phyloP scores from a whole-genome alignment of 1,140 invertebrate genomes.

The Cherax quadricarinatus region DNA sequence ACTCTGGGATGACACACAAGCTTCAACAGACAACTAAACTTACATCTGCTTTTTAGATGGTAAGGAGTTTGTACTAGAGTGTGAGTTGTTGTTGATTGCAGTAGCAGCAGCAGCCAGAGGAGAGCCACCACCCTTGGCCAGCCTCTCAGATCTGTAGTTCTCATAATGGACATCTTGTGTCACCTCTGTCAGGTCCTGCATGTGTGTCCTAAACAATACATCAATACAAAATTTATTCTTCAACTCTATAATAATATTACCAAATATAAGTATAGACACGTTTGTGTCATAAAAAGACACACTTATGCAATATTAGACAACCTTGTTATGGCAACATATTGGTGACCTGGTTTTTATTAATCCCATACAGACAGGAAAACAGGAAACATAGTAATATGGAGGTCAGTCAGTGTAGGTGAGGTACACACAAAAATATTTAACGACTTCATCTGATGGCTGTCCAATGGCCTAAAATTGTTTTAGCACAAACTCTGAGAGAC shows the following conservation, averaged over 20 bases:
- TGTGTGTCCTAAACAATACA: constrained; percentile 76
- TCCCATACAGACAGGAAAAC: too few relatives aligned
- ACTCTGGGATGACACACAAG: background rate
- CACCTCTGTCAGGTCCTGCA: constrained; percentile 80
- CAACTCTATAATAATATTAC: background rate
- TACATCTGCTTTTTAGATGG: constrained; percentile 45
- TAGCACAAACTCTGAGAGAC: too few relatives aligned
- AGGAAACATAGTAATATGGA: too few relatives aligned
- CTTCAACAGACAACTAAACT: background rate
- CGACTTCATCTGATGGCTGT: too few relatives aligned
- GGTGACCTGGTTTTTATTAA: too few relatives aligned
- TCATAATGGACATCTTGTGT: constrained; percentile 81
- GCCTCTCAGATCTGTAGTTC: constrained; percentile 78
- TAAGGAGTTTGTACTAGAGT: constrained; percentile 35
- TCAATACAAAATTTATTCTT: background rate
- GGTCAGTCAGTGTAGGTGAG: too few relatives aligned
- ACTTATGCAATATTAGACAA: too few relatives aligned
- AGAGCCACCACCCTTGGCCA: constrained; percentile 73
- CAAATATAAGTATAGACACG: too few relatives aligned
- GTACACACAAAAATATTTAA: too few relatives aligned
- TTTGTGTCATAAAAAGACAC: too few relatives aligned
- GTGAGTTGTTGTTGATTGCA: constrained; percentile 11
- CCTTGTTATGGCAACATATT: too few relatives aligned
- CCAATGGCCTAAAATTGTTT: too few relatives aligned
- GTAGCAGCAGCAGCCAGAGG: constrained; percentile 21